Conservation (phyloP, 2,113 vertebrate species). For the Euleptes europaea region DNA sequence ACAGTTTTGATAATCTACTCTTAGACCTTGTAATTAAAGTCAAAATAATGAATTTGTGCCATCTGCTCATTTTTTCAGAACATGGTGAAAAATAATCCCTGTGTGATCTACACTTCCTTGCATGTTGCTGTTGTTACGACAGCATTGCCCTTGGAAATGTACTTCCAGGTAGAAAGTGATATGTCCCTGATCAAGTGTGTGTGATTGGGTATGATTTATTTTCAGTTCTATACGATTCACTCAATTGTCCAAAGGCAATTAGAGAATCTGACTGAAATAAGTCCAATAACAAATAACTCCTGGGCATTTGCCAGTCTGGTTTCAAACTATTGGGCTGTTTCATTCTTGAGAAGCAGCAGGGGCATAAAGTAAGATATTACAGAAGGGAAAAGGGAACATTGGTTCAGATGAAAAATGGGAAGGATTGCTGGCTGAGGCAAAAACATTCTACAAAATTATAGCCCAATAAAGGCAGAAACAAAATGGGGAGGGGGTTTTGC, state of each 20-base stretch:
- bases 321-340: not conserved
- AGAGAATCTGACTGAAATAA: constrained; percentile 3
- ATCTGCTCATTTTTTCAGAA: constrained; percentile 2
- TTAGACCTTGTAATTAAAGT: not conserved
- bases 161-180: constrained; percentile 1
- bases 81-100: constrained; percentile 15
- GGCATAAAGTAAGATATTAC: not conserved
- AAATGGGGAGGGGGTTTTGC: not conserved
- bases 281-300: not conserved
- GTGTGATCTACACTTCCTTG: not conserved
- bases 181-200: not conserved
- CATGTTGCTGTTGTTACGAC: not conserved
- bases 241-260: constrained; percentile 23
- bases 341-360: not conserved
- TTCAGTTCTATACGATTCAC: not conserved
- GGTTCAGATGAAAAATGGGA: not conserved
- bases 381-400: not conserved
- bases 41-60: not conserved
- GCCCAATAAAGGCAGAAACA: not conserved
- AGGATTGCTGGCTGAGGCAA: not conserved
- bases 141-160: not conserved
- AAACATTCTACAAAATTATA: not conserved
- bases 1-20: not conserved
- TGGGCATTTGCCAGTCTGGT: not conserved
- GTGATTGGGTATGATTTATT: constrained; percentile 1